These are phyloP conservation scores for Proales similis DNA, from an alignment of 1,140 invertebrate genomes.

Conservation along the genomic window DNA sequence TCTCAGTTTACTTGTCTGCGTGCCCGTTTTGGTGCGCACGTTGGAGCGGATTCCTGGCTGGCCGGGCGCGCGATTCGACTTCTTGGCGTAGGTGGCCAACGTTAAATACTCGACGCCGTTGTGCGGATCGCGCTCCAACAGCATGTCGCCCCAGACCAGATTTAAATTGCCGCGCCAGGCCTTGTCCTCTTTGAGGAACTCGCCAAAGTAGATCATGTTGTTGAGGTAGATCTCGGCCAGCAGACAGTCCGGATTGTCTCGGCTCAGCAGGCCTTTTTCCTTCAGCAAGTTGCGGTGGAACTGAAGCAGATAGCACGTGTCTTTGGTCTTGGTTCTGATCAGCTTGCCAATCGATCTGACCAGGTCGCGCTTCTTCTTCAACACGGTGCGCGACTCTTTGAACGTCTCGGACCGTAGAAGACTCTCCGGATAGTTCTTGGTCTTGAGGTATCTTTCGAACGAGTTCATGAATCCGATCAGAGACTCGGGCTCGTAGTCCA, in stretches of 20 bases:
- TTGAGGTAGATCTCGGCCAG: slow-evolving; percentile 23
- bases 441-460: slow-evolving; percentile 33
- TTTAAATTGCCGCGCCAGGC: slow-evolving; percentile 28
- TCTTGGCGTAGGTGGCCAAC: slow-evolving; percentile 29
- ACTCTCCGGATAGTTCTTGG: slow-evolving; percentile 28
- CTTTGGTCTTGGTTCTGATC: slow-evolving; percentile 33
- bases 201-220: slow-evolving; percentile 36
- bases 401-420: slow-evolving; percentile 6
- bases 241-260: slow-evolving; percentile 24
- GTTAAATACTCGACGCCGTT: slow-evolving; percentile 30
- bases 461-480: slow-evolving; percentile 33
- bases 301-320: slow-evolving; percentile 12
- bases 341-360: slow-evolving; percentile 23
- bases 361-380: slow-evolving; percentile 26
- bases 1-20: slow-evolving; percentile 27
- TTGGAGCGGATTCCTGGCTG: slow-evolving; percentile 11
- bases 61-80: slow-evolving; percentile 1
- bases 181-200: slow-evolving; percentile 34
- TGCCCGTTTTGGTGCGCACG: slow-evolving; percentile 18
- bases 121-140: slow-evolving; percentile 6
- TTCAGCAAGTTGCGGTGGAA: slow-evolving; percentile 27
- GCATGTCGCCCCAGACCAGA: slow-evolving; percentile 31
- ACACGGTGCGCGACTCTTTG: slow-evolving; percentile 4
- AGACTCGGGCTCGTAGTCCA: slow-evolving; percentile 34
- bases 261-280: slow-evolving; percentile 25